Evolutionary conservation across 2,113 vertebrate species (phyloP).

Genomic region (zebrafish (Danio rerio)): GRCz12tu NC_133196.1:31092001-31092500

Average conservation of each 20-base stretch:
- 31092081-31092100: slow-evolving; percentile 41
- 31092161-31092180: slow-evolving; percentile 58
- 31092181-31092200: slow-evolving; percentile 60
- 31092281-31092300: slow-evolving; percentile 42
- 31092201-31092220: slow-evolving; percentile 52
- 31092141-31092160: slow-evolving; percentile 32
- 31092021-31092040: slow-evolving; percentile 37
- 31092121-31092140: slow-evolving; percentile 35
- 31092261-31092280: slow-evolving; percentile 44
- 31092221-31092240: slow-evolving; percentile 57
- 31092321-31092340: slow-evolving; percentile 48
- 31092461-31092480: not conserved
- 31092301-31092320: slow-evolving; percentile 55
- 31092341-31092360: slow-evolving; percentile 29
- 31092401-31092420: not conserved
- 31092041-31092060: slow-evolving; percentile 47
- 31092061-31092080: slow-evolving; percentile 38
- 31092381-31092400: not conserved
- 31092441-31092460: not conserved
- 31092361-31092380: slow-evolving; percentile 3
- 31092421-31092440: not conserved
- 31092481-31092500: too few relatives aligned
- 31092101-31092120: slow-evolving; percentile 56
- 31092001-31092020: slow-evolving; percentile 32
- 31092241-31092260: slow-evolving; percentile 43